phyloP scores from a whole-genome alignment of 2,113 vertebrate genomes.

The Callospermophilus lateralis region DNA sequence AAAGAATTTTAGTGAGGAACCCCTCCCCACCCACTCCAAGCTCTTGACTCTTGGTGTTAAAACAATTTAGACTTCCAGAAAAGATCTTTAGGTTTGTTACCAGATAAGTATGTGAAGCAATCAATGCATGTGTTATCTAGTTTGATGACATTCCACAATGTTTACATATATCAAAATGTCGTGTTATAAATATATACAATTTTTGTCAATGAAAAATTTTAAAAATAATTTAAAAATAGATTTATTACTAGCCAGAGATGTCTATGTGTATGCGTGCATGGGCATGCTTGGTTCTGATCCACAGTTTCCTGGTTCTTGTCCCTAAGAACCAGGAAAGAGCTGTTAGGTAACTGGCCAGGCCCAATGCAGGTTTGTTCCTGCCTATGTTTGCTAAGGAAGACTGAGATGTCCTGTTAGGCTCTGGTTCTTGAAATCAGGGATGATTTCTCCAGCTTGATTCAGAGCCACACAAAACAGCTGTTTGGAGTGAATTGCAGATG shows the following conservation, averaged over 20 bases:
- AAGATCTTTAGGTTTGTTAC: background rate
- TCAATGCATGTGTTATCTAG: background rate
- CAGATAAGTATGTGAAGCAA: background rate
- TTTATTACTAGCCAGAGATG: background rate
- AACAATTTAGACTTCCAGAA: background rate
- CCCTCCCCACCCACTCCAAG: too few relatives aligned
- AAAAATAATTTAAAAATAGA: background rate
- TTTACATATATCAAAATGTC: background rate
- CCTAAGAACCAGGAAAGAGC: slow-evolving; percentile 42
- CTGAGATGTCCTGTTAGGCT: background rate
- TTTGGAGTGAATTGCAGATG: background rate
- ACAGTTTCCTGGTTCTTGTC: slow-evolving; percentile 37
- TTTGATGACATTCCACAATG: background rate
- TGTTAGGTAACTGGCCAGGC: background rate
- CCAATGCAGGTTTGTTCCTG: background rate
- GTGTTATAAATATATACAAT: background rate
- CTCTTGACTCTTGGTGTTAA: slow-evolving; percentile 12
- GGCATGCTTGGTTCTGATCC: slow-evolving; percentile 2
- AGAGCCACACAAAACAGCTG: slow-evolving; percentile 39
- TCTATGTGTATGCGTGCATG: background rate
- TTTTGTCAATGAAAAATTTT: background rate
- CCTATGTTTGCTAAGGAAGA: background rate
- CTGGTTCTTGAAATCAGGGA: background rate
- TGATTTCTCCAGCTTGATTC: slow-evolving; percentile 38
- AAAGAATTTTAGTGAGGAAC: slow-evolving; percentile 17